Conservation (phyloP, 2,797 vertebrate species). For the Scarus forsteni region DNA sequence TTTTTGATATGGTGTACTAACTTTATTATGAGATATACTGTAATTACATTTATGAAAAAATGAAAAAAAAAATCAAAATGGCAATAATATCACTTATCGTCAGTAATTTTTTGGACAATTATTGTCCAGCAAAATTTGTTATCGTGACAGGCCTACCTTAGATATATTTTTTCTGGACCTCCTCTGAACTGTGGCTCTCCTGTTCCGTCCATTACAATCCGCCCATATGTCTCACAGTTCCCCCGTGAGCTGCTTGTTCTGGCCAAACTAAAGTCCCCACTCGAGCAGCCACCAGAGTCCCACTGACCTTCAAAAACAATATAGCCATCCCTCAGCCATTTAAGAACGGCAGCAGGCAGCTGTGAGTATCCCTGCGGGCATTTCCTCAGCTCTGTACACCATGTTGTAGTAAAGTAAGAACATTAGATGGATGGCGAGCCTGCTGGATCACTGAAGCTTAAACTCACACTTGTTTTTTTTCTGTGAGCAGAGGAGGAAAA, state of each 20-base stretch:
- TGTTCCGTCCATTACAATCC: constrained; percentile 58
- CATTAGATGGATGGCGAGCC: constrained; percentile 22
- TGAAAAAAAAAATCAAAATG: too few species aligned
- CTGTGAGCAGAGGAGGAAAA: constrained; percentile 3
- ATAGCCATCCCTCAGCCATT: neutral
- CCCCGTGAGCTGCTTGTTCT: constrained; percentile 24
- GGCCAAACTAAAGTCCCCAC: constrained; percentile 44
- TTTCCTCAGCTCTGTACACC: neutral
- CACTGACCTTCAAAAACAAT: constrained; percentile 61
- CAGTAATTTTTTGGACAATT: too few species aligned
- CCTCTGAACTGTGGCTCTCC: constrained; percentile 55
- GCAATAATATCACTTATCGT: too few species aligned
- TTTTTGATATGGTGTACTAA: too few species aligned
- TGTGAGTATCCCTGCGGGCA: constrained; percentile 20
- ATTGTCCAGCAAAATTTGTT: too few species aligned
- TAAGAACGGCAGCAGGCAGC: constrained; percentile 20
- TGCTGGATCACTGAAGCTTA: constrained; percentile 14
- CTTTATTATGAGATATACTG: too few species aligned
- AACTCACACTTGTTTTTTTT: neutral
- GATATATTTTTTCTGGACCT: constrained; percentile 48
- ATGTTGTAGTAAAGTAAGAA: constrained; percentile 28
- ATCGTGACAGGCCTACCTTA: too few species aligned
- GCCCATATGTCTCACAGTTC: constrained; percentile 59
- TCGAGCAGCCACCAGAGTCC: constrained; percentile 38
- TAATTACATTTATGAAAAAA: too few species aligned